These are phyloP conservation scores for Drosophila atripex DNA, from an alignment of 2,888 invertebrate species.

Conservation along the genomic window DNA sequence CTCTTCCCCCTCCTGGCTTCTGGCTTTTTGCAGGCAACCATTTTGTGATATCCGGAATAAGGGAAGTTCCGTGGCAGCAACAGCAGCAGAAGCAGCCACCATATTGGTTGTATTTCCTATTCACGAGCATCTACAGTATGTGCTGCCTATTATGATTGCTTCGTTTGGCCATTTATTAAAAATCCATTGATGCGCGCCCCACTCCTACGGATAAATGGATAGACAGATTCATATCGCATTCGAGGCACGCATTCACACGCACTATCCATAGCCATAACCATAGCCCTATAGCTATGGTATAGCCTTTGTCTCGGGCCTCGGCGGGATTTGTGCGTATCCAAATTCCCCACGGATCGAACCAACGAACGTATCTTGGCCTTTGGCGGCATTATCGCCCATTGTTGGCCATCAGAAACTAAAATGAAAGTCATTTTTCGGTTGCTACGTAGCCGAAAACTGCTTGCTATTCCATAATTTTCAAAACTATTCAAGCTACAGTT, in stretches of 20 bases:
- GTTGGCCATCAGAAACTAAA: slow-evolving; percentile 60
- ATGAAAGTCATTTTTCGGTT: slow-evolving; percentile 77
- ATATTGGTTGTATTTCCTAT: slow-evolving; percentile 45
- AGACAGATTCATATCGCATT: slow-evolving; percentile 69
- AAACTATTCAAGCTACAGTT: slow-evolving; percentile 20
- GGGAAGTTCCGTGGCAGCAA: slow-evolving; percentile 10
- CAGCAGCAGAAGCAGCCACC: slow-evolving; percentile 14
- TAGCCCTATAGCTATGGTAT: too few species aligned
- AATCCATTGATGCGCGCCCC: slow-evolving; percentile 64
- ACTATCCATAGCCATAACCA: slow-evolving; percentile 42
- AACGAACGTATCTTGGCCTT: slow-evolving; percentile 46
- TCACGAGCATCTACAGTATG: slow-evolving; percentile 59
- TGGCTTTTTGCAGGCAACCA: slow-evolving; percentile 50
- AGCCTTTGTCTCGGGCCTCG: slow-evolving; percentile 42
- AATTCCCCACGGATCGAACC: slow-evolving; percentile 66
- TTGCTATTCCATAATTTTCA: slow-evolving; percentile 52
- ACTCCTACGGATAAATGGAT: slow-evolving; percentile 8
- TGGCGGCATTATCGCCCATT: slow-evolving; percentile 63
- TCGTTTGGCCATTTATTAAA: slow-evolving; percentile 67
- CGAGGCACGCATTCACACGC: slow-evolving; percentile 74
- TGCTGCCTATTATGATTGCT: slow-evolving; percentile 50
- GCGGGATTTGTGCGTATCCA: slow-evolving; percentile 65
- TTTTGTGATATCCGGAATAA: slow-evolving; percentile 50
- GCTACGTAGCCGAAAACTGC: slow-evolving; percentile 67
- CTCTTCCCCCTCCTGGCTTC: not conserved